Percentiles rank a stretch among this genome's conserved stretches.
phyloP scores from a whole-genome alignment of 2,113 vertebrate species.

The Vidua macroura region DNA sequence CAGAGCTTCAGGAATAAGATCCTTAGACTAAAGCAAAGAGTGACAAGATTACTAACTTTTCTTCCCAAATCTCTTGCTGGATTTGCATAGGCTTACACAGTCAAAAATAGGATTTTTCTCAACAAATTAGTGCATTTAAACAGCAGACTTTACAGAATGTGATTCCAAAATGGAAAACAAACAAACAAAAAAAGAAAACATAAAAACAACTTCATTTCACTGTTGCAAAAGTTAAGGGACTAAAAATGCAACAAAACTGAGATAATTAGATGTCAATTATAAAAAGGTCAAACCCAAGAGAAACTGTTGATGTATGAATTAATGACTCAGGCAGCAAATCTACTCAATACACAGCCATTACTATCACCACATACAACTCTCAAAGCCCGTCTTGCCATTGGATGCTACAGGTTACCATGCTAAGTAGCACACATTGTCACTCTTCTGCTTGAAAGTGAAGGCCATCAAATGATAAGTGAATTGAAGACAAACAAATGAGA shows the following conservation, averaged over 20 bases:
- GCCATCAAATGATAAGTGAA: not conserved
- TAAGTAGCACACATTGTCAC: not conserved
- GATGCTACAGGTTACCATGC: not conserved
- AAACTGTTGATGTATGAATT: not conserved
- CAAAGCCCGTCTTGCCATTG: not conserved
- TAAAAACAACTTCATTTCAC: not conserved
- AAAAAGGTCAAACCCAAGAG: not conserved
- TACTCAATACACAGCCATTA: not conserved
- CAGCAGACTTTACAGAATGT: not conserved
- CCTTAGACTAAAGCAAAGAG: not conserved
- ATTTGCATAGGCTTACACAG: not conserved
- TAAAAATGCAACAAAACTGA: not conserved
- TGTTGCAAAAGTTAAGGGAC: not conserved
- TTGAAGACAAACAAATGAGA: not conserved
- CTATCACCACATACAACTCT: not conserved
- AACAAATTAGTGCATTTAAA: not conserved
- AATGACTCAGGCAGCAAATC: not conserved
- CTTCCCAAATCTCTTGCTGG: not conserved
- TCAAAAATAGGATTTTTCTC: not conserved
- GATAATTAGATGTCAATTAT: not conserved
- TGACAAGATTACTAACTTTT: not conserved
- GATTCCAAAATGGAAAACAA: not conserved
- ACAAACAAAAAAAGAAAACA: not conserved
- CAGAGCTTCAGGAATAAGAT: not conserved
- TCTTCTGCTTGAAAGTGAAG: not conserved